These are phyloP conservation scores for Sprattus sprattus DNA, from an alignment of 2,113 vertebrate species.

Conservation along the genomic window DNA sequence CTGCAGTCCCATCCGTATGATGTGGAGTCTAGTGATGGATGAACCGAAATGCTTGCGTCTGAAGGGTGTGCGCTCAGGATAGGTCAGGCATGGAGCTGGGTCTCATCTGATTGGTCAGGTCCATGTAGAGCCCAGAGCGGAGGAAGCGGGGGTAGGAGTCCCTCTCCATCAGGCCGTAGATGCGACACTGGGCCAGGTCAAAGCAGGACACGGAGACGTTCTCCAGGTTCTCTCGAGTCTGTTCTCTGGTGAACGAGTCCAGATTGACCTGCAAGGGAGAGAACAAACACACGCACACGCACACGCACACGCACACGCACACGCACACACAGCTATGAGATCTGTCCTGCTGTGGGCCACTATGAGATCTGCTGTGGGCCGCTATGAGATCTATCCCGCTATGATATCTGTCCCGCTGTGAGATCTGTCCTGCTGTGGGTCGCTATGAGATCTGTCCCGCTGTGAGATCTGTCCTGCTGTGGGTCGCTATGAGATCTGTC, in stretches of 20 bases:
- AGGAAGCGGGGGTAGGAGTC: slow-evolving; percentile 95
- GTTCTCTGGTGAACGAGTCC: slow-evolving; percentile 85
- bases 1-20: slow-evolving; percentile 17
- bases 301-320: not conserved
- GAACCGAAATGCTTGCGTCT: not conserved
- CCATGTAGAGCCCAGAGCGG: slow-evolving; percentile 83
- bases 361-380: no score
- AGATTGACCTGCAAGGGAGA: slow-evolving; percentile 82
- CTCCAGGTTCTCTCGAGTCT: slow-evolving; percentile 84
- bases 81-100: slow-evolving; percentile 50
- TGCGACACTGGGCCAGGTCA: slow-evolving; percentile 85
- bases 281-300: slow-evolving; percentile 12
- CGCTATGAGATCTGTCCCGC: no score
- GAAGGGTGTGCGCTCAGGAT: slow-evolving; percentile 15
- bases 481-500: no score
- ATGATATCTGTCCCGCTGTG: no score
- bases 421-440: no score
- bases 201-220: slow-evolving; percentile 77
- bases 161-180: slow-evolving; percentile 89
- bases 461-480: no score
- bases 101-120: slow-evolving; percentile 82
- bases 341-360: no score
- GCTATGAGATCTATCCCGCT: no score
- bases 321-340: not conserved
- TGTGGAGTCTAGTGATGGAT: not conserved